Evolutionary conservation across 1,140 invertebrate species (phyloP).

Genomic region (Caenorhabditis inopinata): DNA sequence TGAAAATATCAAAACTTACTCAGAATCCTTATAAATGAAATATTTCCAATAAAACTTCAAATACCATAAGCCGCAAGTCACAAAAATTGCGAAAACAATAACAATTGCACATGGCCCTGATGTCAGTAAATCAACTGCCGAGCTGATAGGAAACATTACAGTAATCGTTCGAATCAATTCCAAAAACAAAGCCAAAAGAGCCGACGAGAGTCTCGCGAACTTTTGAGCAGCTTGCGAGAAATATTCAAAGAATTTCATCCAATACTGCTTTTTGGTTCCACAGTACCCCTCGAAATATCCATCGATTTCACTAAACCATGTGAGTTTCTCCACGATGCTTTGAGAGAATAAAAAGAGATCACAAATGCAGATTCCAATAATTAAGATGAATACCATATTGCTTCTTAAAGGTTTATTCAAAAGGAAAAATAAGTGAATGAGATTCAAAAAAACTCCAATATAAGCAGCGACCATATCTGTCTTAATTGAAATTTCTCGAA

Average conservation of each 20-base stretch:
- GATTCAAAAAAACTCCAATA: neutral
- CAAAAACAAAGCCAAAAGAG: neutral
- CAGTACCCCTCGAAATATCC: neutral
- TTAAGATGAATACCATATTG: neutral
- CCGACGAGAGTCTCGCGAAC: neutral
- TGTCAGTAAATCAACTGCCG: neutral
- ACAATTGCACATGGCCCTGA: neutral
- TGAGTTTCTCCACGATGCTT: neutral
- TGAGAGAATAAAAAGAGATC: neutral
- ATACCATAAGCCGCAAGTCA: neutral
- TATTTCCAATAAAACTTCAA: neutral
- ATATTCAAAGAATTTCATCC: neutral
- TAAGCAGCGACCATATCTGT: neutral
- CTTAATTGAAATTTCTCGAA: neutral
- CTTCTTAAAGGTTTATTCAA: neutral
- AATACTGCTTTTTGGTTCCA: neutral
- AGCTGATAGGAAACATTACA: neutral
- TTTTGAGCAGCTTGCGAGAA: neutral
- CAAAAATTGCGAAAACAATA: neutral
- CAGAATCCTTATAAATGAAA: neutral
- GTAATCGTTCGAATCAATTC: neutral
- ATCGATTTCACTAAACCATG: neutral
- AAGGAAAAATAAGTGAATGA: neutral
- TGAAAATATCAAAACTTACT: neutral
- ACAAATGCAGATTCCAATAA: neutral